Evolutionary conservation across 2,797 vertebrate genomes (phyloP).

Genomic region (Microctenopoma lineatum): DNA sequence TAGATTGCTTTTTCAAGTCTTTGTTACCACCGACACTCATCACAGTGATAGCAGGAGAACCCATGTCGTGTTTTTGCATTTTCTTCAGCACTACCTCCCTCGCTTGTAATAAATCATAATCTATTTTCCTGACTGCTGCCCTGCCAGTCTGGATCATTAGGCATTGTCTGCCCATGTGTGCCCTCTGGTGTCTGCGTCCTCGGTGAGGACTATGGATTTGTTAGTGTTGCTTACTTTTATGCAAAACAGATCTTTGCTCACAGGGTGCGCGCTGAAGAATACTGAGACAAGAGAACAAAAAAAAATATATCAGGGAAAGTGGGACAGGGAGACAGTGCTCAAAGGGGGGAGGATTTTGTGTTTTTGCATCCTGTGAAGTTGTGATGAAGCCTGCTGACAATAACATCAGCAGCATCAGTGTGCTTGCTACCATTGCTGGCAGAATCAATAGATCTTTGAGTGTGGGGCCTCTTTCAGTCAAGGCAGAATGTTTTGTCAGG

Average conservation of each 20-base stretch:
- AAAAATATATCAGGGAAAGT: conserved; percentile 41
- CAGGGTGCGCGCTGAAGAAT: conserved; percentile 41
- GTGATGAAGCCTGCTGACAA: conserved; percentile 48
- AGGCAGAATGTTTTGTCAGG: conserved; percentile 40
- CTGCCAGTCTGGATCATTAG: conserved; percentile 62
- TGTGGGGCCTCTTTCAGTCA: conserved; percentile 33
- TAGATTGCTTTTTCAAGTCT: conserved; percentile 36
- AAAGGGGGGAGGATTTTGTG: conserved; percentile 35
- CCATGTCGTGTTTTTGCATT: conserved; percentile 34
- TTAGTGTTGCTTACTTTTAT: conserved; percentile 61
- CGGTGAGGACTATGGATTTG: conserved; percentile 59
- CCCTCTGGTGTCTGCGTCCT: conserved; percentile 63
- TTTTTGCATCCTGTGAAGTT: conserved; percentile 54
- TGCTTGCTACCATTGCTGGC: conserved; percentile 28
- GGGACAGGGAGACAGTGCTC: conserved; percentile 47
- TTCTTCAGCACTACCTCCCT: conserved; percentile 27
- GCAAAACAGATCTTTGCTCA: conserved; percentile 56
- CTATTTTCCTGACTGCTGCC: conserved; percentile 59
- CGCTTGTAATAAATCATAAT: conserved; percentile 71
- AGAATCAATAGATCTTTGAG: conserved; percentile 42
- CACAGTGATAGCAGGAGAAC: conserved; percentile 23
- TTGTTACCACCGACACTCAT: conserved; percentile 22
- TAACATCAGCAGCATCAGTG: conserved; percentile 50
- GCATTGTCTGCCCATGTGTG: conserved; percentile 61
- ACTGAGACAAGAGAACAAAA: conserved; percentile 36